phyloP scores from a whole-genome alignment of 2,888 invertebrate species.

The Amphipyra berbera region DNA sequence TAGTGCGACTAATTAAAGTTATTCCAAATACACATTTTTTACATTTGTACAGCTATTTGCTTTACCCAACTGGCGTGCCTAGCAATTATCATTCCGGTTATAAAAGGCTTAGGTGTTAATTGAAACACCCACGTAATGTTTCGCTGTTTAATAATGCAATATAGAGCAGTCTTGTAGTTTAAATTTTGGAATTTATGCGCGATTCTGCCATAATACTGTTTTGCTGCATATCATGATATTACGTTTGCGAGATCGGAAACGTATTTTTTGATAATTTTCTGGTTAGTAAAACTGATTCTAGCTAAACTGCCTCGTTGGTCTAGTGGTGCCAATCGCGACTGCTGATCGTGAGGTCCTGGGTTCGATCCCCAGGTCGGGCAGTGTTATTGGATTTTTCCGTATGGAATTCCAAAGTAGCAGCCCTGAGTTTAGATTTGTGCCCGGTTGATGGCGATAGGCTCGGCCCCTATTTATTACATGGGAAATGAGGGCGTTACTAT shows the following conservation, averaged over 20 bases:
- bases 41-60: conserved; percentile 17
- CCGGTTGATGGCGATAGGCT: too few relatives aligned
- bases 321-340: too few relatives aligned
- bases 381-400: too few relatives aligned
- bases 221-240: neutral
- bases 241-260: conserved; percentile 4
- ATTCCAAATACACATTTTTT: conserved; percentile 30
- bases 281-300: too few relatives aligned
- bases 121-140: conserved; percentile 44
- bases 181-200: conserved; percentile 7
- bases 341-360: too few relatives aligned
- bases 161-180: conserved; percentile 6
- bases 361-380: too few relatives aligned
- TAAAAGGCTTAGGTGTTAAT: conserved; percentile 57
- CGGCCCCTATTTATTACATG: too few relatives aligned
- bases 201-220: conserved; percentile 15
- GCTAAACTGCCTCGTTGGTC: too few relatives aligned
- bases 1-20: conserved; percentile 24
- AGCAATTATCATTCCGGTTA: conserved; percentile 37
- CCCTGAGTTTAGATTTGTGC: too few relatives aligned
- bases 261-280: too few relatives aligned
- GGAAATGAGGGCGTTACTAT: too few relatives aligned
- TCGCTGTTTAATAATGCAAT: conserved; percentile 39
- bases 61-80: conserved; percentile 11
- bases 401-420: too few relatives aligned